Evolutionary conservation across 2,113 vertebrate species (phyloP), one percentile per base, ranked within the genome.

Genomic region (Eudyptes chrysolophus): DNA sequence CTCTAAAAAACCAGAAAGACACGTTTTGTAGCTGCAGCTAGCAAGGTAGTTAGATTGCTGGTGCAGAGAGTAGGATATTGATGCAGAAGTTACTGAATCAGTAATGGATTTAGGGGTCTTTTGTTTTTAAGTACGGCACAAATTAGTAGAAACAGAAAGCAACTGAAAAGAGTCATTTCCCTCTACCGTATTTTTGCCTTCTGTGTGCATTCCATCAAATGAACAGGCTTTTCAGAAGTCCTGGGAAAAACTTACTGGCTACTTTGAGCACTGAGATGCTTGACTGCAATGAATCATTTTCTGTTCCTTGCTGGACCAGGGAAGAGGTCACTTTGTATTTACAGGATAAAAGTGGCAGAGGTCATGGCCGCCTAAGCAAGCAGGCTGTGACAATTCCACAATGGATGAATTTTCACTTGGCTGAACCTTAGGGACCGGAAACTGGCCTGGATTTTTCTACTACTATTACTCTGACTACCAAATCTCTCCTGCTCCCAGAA

Each of bases 261-360:
- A 75, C 78, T 94, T 97, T 61, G 74, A 92, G 90, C 92, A 70
- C 92, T 90, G 96, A 84, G 95, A 90, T 42, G 49, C 61, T 84
- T 85, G 85, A 97, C 80, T 95, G 94, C 86, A 89, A 25, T 90
- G 84, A 98, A 94, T 96, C 14, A 26, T 82, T 89, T 90, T 97
- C 92, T 90, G 70, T 66, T 88, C 54, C 90, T 72, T 80, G 32
- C 62, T 84, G 92, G 75, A 86, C 32, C 60, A 87, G 49, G 16
- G 60, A 96, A 92, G 75, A 87, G 68, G 44, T 62, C n/a, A 82
- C 57, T 90, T 77, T 69, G 54, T 65, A 21, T 71, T 85, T 55
- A 76, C 75, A 89, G 42, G 85, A 93, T 46, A 32, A 40, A 91
- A 95, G 61, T 49, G 58, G 68, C 54, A 92, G 82, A 80, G 92